Percentiles rank a stretch among this genome's conserved stretches.
Evolutionary conservation across 2,888 invertebrate species (phyloP).

Genomic region (Eledone cirrhosa): DNA sequence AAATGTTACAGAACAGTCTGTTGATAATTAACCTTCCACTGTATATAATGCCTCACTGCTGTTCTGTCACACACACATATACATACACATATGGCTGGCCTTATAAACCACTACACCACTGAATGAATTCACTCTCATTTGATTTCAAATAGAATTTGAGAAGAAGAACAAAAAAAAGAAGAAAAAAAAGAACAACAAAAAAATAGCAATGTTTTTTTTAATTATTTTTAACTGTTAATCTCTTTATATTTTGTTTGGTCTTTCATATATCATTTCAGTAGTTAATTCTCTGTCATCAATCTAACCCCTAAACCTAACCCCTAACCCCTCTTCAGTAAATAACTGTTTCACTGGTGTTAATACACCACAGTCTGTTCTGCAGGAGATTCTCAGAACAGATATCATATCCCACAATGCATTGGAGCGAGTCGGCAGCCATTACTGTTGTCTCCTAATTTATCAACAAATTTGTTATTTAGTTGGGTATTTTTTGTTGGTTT

Average conservation of each 20-base stretch:
- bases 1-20: constrained; percentile 14
- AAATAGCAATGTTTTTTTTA: background rate
- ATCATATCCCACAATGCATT: too few relatives aligned
- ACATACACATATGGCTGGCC: too few relatives aligned
- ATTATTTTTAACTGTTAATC: background rate
- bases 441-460: too few relatives aligned
- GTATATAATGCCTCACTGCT: background rate
- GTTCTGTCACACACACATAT: background rate
- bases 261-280: background rate
- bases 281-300: background rate
- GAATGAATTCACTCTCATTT: background rate
- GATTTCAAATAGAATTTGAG: background rate
- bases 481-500: too few relatives aligned
- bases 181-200: background rate
- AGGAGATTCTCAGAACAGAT: too few relatives aligned
- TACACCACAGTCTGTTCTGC: too few relatives aligned
- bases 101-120: too few relatives aligned
- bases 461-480: too few relatives aligned
- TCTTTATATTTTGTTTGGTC: background rate
- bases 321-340: background rate
- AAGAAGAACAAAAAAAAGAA: background rate
- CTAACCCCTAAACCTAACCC: background rate
- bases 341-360: too few relatives aligned
- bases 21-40: constrained; percentile 5
- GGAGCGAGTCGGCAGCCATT: too few relatives aligned